Evolutionary conservation across 2,113 vertebrate species (phyloP), one percentile per base, ranked within the genome.

Genomic region (Chascanopsetta lugubris): DNA sequence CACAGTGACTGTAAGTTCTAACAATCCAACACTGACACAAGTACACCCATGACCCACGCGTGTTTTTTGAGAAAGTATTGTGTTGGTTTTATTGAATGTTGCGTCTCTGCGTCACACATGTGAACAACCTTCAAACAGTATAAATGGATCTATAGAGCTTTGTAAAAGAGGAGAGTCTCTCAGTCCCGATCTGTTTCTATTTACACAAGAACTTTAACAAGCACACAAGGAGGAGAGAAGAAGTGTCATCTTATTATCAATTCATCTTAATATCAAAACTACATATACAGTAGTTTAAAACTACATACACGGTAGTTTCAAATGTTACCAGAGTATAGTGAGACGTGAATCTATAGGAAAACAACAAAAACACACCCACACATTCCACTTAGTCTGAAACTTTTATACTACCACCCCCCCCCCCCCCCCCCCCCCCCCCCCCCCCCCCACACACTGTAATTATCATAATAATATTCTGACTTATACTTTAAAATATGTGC

Each of bases 401-500:
- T 57, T 47, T 47, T 75, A 59, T 72, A 70, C 66, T 83, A 88
- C 87, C n/a, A n/a, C n/a, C n/a, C n/a, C n/a, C 80, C 61, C 45
- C 80, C 80, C 67, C 80, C 61, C 45, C 80, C 80, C 67, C 80
- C 61, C 45, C 80, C 80, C 67, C 80, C 61, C 45, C 80, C 80
- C 67, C n/a, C 80, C 61, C 45, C 80, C 80, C 67, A 69, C 83
- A 86, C 66, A 81, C 71, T 77, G 75, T 68, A 70, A 70, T 61
- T 84, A 89, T 75, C n/a, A 86, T 67, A 87, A 38, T 32, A 30
- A 53, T 67, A 82, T 81, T 80, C 69, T 65, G 60, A 87, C 70
- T 47, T 91, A 87, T 46, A 80, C 73, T 87, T 84, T 89, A 85
- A 91, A 92, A 90, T 88, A 90, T 89, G 91, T 90, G 88, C 86